Evolutionary conservation across 2,797 vertebrate genomes (phyloP), one percentile per base, ranked within the genome.

Genomic region (Toxotes lorentzi): DNA sequence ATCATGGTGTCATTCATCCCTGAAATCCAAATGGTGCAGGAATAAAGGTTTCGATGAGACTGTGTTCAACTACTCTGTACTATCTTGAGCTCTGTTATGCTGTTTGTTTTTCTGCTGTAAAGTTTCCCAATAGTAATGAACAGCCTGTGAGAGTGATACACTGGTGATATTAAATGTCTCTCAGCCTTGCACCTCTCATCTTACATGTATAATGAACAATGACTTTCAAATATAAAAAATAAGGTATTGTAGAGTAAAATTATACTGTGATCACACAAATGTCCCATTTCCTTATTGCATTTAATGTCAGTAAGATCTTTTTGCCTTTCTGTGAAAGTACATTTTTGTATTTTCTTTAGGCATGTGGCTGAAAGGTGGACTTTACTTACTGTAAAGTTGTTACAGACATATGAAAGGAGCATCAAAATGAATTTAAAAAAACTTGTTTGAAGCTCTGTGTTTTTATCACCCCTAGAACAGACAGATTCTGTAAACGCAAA

Each of bases 241-340:
- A 74, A 77, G 66, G 86, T 1, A 77, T n/a, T 50, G 60, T 30
- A 65, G 48, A 41, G 63, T 64, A 76, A 88, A 73, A 82, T 40
- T 8, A 84, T 27, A 76, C 72, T 21, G 30, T 45, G 51, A 66
- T 70, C 66, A 82, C 79, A 82, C 54, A 72, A 38, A 66, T 23
- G 17, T 67, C 56, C 56, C 71, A 4, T 69, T 83, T 76, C 86
- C 78, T 86, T 93, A 92, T 93, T 94, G 93, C 93, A 76, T 89
- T 82, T 77, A 56, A 77, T 64, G 27, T 67, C 38, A 61, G 21
- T 63, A n/a, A 76, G 41, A 75, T 77, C 12, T 76, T 82, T 84
- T 86, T 76, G 75, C 61, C 79, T 24, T 7, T 67, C 45, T 73
- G 34, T 5, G 34, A 69, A 85, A 82, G 63, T 75, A 79, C 11